These are phyloP conservation scores for Tamandua tetradactyla DNA, from an alignment of 2,797 vertebrate genomes.

Conservation along the genomic window DNA sequence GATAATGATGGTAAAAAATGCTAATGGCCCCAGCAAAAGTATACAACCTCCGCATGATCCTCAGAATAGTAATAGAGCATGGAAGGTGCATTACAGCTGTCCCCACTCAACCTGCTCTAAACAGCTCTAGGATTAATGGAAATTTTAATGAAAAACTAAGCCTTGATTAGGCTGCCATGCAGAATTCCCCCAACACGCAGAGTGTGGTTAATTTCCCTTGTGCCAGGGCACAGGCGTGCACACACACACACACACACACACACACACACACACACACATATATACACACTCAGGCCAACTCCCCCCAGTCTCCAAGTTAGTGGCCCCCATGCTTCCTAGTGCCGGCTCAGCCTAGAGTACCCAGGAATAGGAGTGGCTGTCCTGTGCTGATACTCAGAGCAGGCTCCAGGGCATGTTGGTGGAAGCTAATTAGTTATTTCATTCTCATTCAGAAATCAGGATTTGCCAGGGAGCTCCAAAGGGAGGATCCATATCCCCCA, in stretches of 20 bases:
- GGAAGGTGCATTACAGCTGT: background rate
- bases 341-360: too few relatives aligned
- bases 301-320: background rate
- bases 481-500: background rate
- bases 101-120: slow-evolving; percentile 80
- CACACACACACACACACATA: background rate
- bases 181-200: slow-evolving; percentile 61
- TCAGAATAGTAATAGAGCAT: background rate
- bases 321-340: background rate
- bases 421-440: background rate
- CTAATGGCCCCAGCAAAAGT: background rate
- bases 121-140: slow-evolving; percentile 87
- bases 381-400: background rate
- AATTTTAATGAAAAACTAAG: slow-evolving; percentile 86
- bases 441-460: background rate
- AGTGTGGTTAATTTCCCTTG: slow-evolving; percentile 72
- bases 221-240: background rate
- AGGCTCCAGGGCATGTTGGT: background rate
- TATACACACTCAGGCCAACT: slow-evolving; percentile 4
- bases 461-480: background rate
- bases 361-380: too few relatives aligned
- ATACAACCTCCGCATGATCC: background rate
- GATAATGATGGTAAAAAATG: background rate
- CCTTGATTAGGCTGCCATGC: slow-evolving; percentile 84
- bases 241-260: background rate